Percentiles rank a stretch among this genome's conserved stretches.
These are phyloP conservation scores for Polymixis flavicincta DNA, from an alignment of 2,888 invertebrate species.

Conservation along the genomic window DNA sequence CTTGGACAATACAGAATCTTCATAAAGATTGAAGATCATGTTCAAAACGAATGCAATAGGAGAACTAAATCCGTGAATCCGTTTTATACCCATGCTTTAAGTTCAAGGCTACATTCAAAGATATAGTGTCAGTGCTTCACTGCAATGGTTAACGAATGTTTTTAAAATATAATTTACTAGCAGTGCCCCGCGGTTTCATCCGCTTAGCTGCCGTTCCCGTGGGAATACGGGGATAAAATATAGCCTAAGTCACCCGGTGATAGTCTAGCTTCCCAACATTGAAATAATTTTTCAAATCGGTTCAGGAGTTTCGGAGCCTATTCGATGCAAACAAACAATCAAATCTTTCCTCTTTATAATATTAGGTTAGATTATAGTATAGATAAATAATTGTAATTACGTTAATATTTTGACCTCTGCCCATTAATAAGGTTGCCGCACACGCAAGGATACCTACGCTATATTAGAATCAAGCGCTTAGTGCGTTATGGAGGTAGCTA, in stretches of 20 bases:
- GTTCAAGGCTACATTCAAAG: constrained; percentile 47
- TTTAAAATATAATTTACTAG: too few species aligned
- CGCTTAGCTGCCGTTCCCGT: too few species aligned
- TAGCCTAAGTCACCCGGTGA: too few species aligned
- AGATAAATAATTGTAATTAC: constrained; percentile 46
- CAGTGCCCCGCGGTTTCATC: too few species aligned
- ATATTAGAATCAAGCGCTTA: too few species aligned
- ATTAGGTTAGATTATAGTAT: too few species aligned
- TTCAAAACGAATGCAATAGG: not conserved
- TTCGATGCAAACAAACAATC: too few species aligned
- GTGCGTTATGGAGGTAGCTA: not conserved
- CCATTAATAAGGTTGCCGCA: not conserved
- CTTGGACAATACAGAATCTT: not conserved
- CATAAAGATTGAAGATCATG: not conserved
- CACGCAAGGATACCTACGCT: not conserved
- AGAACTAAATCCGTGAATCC: constrained; percentile 15
- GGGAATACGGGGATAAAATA: too few species aligned
- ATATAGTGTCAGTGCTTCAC: constrained; percentile 18
- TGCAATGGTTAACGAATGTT: constrained; percentile 28
- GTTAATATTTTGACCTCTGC: constrained; percentile 40
- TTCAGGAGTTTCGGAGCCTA: too few species aligned
- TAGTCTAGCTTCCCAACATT: too few species aligned
- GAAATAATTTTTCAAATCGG: too few species aligned
- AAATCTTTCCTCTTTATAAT: too few species aligned
- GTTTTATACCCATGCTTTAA: constrained; percentile 7